A percentile compares a stretch with the other conserved stretches of the same genome.
Evolutionary conservation across 2,888 invertebrate species (phyloP).

Genomic region (Calliphora vomitoria): DNA sequence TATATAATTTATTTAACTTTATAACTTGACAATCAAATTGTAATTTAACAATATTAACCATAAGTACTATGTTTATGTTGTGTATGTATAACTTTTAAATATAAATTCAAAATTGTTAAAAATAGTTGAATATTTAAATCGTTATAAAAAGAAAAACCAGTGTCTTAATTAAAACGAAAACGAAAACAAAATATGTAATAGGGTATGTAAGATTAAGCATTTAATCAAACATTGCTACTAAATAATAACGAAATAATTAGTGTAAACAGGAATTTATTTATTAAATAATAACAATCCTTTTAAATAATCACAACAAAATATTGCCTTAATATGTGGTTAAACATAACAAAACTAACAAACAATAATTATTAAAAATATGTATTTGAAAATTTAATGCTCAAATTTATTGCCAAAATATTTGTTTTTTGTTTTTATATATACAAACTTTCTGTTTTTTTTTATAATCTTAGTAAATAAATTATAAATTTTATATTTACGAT

Average conservation of each 20-base stretch:
- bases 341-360: slow-evolving; percentile 24
- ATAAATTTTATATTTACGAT: slow-evolving; percentile 38
- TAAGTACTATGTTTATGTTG: not conserved
- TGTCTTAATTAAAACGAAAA: slow-evolving; percentile 57
- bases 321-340: slow-evolving; percentile 67
- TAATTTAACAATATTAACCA: not conserved
- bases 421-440: slow-evolving; percentile 42
- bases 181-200: not conserved
- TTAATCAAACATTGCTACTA: not conserved
- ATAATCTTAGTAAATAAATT: slow-evolving; percentile 58
- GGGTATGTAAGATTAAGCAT: no score
- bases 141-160: slow-evolving; percentile 30
- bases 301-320: slow-evolving; percentile 12
- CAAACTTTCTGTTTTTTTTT: not conserved
- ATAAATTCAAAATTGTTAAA: slow-evolving; percentile 2
- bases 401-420: slow-evolving; percentile 68
- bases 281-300: slow-evolving; percentile 3
- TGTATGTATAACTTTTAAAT: not conserved
- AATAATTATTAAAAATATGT: slow-evolving; percentile 22
- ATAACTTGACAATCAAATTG: slow-evolving; percentile 58
- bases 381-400: slow-evolving; percentile 67
- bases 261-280: not conserved
- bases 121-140: slow-evolving; percentile 10
- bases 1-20: slow-evolving; percentile 16
- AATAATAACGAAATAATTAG: no score